These are phyloP conservation scores for Etheostoma cragini DNA, from an alignment of 2,113 vertebrate species.

Conservation along the genomic window DNA sequence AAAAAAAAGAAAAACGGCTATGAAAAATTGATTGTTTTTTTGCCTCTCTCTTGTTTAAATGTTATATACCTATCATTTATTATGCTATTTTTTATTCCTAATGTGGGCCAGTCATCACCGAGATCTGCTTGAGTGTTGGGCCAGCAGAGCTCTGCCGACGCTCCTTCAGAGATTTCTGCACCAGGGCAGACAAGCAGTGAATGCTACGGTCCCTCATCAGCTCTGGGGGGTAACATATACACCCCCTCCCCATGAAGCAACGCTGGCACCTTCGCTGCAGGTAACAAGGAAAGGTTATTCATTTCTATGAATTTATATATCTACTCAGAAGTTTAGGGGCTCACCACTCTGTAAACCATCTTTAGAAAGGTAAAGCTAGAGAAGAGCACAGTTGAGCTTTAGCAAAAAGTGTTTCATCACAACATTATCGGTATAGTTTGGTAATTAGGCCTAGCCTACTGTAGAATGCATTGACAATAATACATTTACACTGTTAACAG, in stretches of 20 bases:
- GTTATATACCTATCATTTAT: too few species aligned
- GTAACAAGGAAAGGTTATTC: background rate
- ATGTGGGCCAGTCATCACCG: too few species aligned
- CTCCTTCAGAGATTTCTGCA: slow-evolving; percentile 78
- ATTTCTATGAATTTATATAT: background rate
- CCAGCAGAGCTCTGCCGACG: slow-evolving; percentile 81
- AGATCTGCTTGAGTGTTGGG: too few species aligned
- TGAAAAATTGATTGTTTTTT: too few species aligned
- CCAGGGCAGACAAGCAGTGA: slow-evolving; percentile 57
- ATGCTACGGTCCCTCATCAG: slow-evolving; percentile 51
- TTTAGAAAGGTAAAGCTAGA: background rate
- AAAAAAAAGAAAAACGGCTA: too few species aligned
- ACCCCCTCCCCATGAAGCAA: slow-evolving; percentile 75
- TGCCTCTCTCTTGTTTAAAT: too few species aligned
- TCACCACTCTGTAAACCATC: background rate
- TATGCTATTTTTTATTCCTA: too few species aligned
- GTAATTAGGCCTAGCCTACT: background rate
- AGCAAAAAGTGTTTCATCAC: background rate
- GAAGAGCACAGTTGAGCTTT: background rate
- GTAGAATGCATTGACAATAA: too few species aligned
- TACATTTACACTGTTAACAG: background rate
- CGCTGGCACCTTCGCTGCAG: slow-evolving; percentile 77
- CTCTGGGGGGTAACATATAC: slow-evolving; percentile 73
- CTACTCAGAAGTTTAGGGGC: background rate
- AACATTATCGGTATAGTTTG: too few species aligned